A percentile compares a stretch with the other conserved stretches of the same genome.
Conservation (phyloP, 2,888 invertebrate genomes). For the Chrysopilus asiliformis region DNA sequence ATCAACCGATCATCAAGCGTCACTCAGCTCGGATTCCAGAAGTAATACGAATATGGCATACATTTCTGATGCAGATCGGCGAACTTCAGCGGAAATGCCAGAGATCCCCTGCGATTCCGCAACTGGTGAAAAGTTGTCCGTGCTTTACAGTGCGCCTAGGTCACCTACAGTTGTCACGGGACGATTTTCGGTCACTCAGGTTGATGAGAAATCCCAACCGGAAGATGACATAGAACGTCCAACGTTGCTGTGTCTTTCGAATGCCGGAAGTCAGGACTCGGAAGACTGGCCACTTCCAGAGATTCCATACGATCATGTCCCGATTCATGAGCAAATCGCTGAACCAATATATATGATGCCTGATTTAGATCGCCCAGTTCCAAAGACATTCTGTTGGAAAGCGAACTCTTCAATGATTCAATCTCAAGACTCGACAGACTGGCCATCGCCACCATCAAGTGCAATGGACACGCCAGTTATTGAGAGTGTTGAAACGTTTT, state of each 20-base stretch:
- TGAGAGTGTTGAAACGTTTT: constrained; percentile 68
- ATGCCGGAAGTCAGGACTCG: constrained; percentile 56
- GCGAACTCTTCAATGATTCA: constrained; percentile 29
- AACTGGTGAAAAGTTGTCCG: constrained; percentile 40
- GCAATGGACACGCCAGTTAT: constrained; percentile 56
- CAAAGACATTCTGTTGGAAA: constrained; percentile 36
- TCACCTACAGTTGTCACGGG: constrained; percentile 34
- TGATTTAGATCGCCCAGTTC: constrained; percentile 32
- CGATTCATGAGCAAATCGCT: constrained; percentile 28
- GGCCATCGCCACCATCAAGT: constrained; percentile 69
- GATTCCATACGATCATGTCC: constrained; percentile 42
- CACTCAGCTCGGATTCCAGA: constrained; percentile 72
- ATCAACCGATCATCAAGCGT: constrained; percentile 75
- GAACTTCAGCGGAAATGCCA: constrained; percentile 74
- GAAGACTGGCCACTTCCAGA: constrained; percentile 67
- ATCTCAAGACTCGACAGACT: constrained; percentile 61
- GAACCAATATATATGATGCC: constrained; percentile 27
- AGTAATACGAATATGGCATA: constrained; percentile 59
- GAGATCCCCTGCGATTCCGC: constrained; percentile 67
- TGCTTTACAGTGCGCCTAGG: constrained; percentile 43
- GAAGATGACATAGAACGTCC: constrained; percentile 27
- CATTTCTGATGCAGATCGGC: constrained; percentile 63
- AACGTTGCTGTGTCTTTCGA: constrained; percentile 33
- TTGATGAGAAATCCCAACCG: constrained; percentile 24
- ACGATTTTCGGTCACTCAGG: constrained; percentile 34